Conservation (phyloP, 2,888 invertebrate species). For the Geotrupes spiniger region DNA sequence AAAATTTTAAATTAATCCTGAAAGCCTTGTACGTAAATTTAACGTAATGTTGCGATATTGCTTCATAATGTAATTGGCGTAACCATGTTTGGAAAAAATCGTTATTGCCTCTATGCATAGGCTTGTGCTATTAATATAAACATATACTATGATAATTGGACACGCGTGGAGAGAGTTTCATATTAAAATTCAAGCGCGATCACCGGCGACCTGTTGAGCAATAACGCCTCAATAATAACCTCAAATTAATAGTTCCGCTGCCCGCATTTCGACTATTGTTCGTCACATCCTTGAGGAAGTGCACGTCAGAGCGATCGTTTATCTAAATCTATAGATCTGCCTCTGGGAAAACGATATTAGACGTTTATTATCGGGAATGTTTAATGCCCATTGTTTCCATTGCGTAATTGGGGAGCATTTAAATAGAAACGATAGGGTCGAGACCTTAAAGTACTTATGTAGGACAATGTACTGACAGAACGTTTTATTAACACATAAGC, state of each 20-base stretch:
- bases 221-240: constrained; percentile 17
- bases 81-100: no score
- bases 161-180: constrained; percentile 14
- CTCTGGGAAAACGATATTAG: no score
- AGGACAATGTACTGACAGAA: background rate
- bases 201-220: constrained; percentile 23
- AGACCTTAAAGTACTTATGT: no score
- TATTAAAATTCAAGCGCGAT: constrained; percentile 17
- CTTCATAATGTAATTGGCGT: no score
- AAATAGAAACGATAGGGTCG: background rate
- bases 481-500: background rate
- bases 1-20: no score
- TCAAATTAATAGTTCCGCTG: constrained; percentile 27
- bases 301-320: constrained; percentile 17
- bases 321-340: background rate
- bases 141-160: constrained; percentile 6
- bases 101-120: background rate
- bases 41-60: no score
- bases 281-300: constrained; percentile 25
- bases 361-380: background rate
- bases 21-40: no score
- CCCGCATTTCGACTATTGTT: constrained; percentile 26
- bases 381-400: no score
- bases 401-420: constrained; percentile 4
- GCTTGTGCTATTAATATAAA: constrained; percentile 1